phyloP scores from a whole-genome alignment of 2,888 invertebrate species.

The Habroteleia sp. region DNA sequence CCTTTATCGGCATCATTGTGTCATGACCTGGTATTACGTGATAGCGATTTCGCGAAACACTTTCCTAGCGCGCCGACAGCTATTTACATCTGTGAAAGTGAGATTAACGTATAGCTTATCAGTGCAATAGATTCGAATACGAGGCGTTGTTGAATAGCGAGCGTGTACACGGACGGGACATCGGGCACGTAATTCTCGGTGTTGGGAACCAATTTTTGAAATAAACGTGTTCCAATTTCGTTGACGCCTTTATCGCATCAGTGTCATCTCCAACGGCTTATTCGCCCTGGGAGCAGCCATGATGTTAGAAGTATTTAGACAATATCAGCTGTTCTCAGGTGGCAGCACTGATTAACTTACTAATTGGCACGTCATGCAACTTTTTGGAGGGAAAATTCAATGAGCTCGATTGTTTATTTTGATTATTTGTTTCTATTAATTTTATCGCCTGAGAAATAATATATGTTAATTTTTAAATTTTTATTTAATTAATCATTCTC shows the following conservation, averaged over 20 bases:
- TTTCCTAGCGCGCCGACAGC: conserved; percentile 61
- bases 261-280: conserved; percentile 69
- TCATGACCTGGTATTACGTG: conserved; percentile 82
- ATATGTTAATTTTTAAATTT: too few relatives aligned
- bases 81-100: conserved; percentile 65
- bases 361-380: not conserved
- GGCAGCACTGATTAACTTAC: conserved; percentile 40
- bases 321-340: conserved; percentile 72
- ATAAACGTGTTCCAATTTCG: not conserved
- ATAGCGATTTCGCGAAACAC: conserved; percentile 59
- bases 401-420: not conserved
- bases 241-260: conserved; percentile 63
- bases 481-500: too few relatives aligned
- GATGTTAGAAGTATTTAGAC: conserved; percentile 52
- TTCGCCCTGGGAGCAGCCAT: conserved; percentile 75
- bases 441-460: too few relatives aligned
- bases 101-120: conserved; percentile 11
- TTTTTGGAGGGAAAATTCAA: not conserved
- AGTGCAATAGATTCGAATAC: not conserved
- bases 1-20: conserved; percentile 91
- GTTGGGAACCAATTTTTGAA: not conserved
- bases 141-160: not conserved
- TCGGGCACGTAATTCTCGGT: not conserved
- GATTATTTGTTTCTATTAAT: too few relatives aligned
- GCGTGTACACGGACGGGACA: conserved; percentile 7